Conservation (phyloP, 2,888 invertebrate genomes). For the Phanerotoma sp. region DNA sequence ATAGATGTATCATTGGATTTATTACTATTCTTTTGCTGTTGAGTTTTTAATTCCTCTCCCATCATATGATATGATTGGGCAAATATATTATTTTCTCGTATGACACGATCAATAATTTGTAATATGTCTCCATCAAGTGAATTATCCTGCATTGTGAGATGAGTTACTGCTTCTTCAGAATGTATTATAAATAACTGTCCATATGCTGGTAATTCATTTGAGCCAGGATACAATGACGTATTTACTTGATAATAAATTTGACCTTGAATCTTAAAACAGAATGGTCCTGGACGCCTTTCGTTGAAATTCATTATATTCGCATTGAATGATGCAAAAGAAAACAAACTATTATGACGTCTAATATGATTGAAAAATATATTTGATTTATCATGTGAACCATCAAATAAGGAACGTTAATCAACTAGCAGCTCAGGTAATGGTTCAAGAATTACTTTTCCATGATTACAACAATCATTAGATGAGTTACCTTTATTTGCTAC, state of each 20-base stretch:
- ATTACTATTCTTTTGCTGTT: background rate
- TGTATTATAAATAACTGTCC: conserved; percentile 34
- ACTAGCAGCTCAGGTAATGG: background rate
- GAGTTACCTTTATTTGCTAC: background rate
- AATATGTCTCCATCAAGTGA: background rate
- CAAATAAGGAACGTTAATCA: background rate
- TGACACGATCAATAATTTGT: background rate
- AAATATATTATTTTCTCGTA: background rate
- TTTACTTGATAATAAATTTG: conserved; percentile 35
- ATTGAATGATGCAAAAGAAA: background rate
- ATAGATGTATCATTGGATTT: too few relatives aligned
- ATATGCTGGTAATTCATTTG: conserved; percentile 24
- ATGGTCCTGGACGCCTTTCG: background rate
- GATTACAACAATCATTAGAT: background rate
- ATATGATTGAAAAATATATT: background rate
- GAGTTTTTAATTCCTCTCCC: background rate
- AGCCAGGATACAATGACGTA: conserved; percentile 23
- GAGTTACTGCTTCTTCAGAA: conserved; percentile 21
- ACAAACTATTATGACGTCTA: background rate
- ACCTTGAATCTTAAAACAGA: background rate
- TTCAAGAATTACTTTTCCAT: background rate
- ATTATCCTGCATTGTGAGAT: conserved; percentile 1
- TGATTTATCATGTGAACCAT: background rate
- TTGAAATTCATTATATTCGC: background rate
- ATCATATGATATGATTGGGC: background rate